phyloP scores from a whole-genome alignment of 2,113 vertebrate genomes.

The Bambusicola thoracicus region DNA sequence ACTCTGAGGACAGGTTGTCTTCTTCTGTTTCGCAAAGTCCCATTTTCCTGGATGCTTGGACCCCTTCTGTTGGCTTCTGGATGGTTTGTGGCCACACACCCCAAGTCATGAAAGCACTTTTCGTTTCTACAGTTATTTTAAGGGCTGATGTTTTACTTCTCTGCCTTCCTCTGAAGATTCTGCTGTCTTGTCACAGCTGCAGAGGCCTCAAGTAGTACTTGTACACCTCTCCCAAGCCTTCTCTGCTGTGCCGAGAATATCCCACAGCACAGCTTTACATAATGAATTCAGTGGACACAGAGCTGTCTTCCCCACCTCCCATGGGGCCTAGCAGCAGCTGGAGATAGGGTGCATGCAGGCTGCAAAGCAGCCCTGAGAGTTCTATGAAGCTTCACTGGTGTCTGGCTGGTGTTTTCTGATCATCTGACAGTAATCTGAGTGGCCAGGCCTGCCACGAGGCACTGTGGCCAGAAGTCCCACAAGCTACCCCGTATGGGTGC shows the following conservation, averaged over 20 bases:
- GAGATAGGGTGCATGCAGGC: not conserved
- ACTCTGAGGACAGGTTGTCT: not conserved
- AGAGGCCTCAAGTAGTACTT: not conserved
- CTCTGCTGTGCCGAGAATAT: not conserved
- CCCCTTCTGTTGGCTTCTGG: not conserved
- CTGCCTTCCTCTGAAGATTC: not conserved
- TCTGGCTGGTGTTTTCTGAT: not conserved
- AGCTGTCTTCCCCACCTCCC: not conserved
- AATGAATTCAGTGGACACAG: not conserved
- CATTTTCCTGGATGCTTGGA: not conserved
- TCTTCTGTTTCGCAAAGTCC: not conserved
- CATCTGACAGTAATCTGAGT: not conserved
- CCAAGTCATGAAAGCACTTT: not conserved
- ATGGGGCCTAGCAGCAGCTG: not conserved
- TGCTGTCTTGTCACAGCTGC: not conserved
- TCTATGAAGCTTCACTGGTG: not conserved
- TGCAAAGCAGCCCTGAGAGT: not conserved
- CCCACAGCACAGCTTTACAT: not conserved
- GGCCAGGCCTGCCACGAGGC: not conserved
- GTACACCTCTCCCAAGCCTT: not conserved
- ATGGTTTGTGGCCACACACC: not conserved
- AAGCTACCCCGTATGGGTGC: not conserved
- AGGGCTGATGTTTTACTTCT: not conserved
- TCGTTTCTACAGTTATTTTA: not conserved
- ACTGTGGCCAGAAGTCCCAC: not conserved